phyloP scores from a whole-genome alignment of 2,888 invertebrate genomes.

The Blastobasis adustella region DNA sequence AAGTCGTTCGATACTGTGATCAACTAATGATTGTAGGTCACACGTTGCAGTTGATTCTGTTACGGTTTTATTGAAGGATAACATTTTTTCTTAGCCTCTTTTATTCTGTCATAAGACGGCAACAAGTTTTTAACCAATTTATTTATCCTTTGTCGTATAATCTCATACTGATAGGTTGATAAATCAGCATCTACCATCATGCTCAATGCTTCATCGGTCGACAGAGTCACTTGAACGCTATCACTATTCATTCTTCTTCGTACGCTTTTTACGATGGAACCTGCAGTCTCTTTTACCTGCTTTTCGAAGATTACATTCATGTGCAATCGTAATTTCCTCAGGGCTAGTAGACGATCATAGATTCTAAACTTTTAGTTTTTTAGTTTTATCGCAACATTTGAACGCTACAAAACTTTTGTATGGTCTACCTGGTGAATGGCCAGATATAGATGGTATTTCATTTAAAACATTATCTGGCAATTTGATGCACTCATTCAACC shows the following conservation, averaged over 20 bases:
- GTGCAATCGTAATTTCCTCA: neutral
- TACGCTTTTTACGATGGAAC: neutral
- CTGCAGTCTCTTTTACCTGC: neutral
- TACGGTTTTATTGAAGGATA: neutral
- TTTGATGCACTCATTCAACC: neutral
- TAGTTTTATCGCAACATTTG: neutral
- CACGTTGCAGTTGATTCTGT: neutral
- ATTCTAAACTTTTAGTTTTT: neutral
- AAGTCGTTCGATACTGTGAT: neutral
- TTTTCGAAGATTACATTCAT: neutral
- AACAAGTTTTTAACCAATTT: neutral
- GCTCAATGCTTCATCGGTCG: neutral
- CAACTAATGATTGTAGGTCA: neutral
- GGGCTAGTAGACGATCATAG: neutral
- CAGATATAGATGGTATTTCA: neutral
- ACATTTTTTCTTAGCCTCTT: neutral
- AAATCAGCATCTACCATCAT: neutral
- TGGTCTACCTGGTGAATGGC: neutral
- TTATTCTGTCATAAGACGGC: neutral
- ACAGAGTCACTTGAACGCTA: neutral
- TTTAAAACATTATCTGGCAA: neutral
- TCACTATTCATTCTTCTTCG: neutral
- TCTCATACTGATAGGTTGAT: neutral
- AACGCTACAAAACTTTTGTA: neutral
- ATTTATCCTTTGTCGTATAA: neutral